A percentile compares a stretch with the other conserved stretches of the same genome.
phyloP scores from a whole-genome alignment of 2,888 invertebrate species.

The Sarcophaga variegata region DNA sequence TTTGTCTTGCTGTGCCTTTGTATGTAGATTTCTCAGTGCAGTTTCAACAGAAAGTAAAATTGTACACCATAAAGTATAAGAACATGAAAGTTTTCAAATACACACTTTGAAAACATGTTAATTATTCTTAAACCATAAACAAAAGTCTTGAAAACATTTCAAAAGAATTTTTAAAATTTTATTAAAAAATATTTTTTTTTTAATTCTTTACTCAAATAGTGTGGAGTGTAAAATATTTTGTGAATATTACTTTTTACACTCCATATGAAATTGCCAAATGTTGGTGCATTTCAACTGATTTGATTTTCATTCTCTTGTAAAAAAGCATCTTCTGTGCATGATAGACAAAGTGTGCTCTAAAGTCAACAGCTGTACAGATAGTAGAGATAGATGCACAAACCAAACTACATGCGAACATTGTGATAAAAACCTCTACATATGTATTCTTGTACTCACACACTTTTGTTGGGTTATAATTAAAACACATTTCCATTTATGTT shows the following conservation, averaged over 20 bases:
- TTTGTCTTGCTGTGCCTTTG: conserved; percentile 33
- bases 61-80: background rate
- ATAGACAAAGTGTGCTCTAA: conserved; percentile 3
- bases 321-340: background rate
- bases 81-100: background rate
- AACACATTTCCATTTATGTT: conserved; percentile 20
- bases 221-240: background rate
- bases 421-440: background rate
- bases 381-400: background rate
- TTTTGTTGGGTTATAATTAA: conserved; percentile 7
- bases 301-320: conserved; percentile 28
- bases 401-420: conserved; percentile 11
- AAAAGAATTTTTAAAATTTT: background rate
- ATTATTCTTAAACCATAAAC: too few relatives aligned
- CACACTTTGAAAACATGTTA: too few relatives aligned
- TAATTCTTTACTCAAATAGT: background rate
- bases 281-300: conserved; percentile 11
- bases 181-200: background rate
- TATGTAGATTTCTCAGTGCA: conserved; percentile 13
- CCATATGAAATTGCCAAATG: conserved; percentile 24
- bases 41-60: background rate
- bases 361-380: background rate
- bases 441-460: conserved; percentile 8
- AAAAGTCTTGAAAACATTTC: background rate
- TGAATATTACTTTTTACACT: background rate